Base-by-base conservation (phyloP, 2,888 invertebrate species). In the Melikaiella ostensackeni region DNA sequence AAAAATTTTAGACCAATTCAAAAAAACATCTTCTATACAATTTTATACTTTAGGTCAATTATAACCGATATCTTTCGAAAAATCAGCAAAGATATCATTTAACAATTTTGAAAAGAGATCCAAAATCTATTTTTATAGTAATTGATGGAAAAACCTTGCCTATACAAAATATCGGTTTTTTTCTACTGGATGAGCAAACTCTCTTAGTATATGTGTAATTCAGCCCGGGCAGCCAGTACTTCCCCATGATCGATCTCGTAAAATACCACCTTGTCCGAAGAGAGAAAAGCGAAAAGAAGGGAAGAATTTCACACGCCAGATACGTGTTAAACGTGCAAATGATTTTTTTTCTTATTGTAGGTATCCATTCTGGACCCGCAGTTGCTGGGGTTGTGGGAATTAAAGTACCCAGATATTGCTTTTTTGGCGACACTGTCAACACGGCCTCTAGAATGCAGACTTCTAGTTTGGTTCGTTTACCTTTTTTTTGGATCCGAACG, bases 401-500 rank as follows among this genome's bases (percentile, higher is more conserved):
- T 57, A 96, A 97, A 87, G 95, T 97, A 75, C 97, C 97, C 0
- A 93, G 97, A 84, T 97, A 97, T 90, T 98, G 97, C 86, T 94
- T 98, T 70, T 98, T 98, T 81, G 98, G 98, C 0, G 97, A 97
- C 90, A 96, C 97, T 0, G 97, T 98, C 24, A 98, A 98, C 89
- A 97, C 97, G 0, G 98, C 98, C 1, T 97, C 97, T 3, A 93
- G 98, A 78, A 97, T 98, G 97, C 97, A 98, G 89, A 94, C 95
- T 1, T 93, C 93, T 30, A 93, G 94, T 84, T 87, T 92, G 91
- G 95, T 94, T 89, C 89, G 88, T 84, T 50, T 21, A 13, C 62
- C 42, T 66, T 21, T 75, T 46, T 33, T 16, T 1, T 38, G 27
- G 30, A 50, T 42, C 24, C 50, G 21, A 59, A 46, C 30, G 30